phyloP scores from a whole-genome alignment of 2,113 vertebrate species.

The Colossoma macropomum region DNA sequence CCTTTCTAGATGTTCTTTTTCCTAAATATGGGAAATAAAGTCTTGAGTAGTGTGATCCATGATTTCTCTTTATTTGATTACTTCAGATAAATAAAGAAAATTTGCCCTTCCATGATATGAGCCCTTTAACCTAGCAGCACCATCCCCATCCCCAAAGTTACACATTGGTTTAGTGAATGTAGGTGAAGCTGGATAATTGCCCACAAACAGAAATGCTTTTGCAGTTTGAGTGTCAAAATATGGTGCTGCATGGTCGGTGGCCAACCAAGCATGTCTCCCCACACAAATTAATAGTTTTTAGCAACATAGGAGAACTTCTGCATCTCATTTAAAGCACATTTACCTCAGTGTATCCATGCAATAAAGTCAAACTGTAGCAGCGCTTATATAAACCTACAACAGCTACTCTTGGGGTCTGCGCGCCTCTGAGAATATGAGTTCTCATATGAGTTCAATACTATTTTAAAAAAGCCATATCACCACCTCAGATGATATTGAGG shows the following conservation, averaged over 20 bases:
- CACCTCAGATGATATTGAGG: background rate
- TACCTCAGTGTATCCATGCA: background rate
- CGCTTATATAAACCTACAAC: background rate
- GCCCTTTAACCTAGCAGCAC: background rate
- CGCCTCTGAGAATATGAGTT: background rate
- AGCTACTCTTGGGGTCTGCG: background rate
- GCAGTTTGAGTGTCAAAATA: constrained; percentile 14
- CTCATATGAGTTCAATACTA: background rate
- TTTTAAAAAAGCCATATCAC: background rate
- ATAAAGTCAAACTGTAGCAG: background rate
- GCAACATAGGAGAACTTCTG: background rate
- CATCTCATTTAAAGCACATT: background rate
- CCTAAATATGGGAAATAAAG: too few relatives aligned
- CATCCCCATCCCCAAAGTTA: background rate
- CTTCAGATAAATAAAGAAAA: background rate
- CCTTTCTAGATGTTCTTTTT: too few relatives aligned
- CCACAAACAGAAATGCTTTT: background rate
- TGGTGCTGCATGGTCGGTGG: background rate
- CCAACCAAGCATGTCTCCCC: background rate
- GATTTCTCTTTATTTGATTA: too few relatives aligned
- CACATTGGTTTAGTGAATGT: constrained; percentile 7
- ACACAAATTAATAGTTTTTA: constrained; percentile 15
- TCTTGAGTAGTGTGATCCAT: too few relatives aligned
- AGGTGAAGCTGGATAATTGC: constrained; percentile 24
- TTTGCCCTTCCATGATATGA: background rate